Evolutionary conservation across 1,140 invertebrate genomes (phyloP).

Genomic region (Calephelis virginiensis): DNA sequence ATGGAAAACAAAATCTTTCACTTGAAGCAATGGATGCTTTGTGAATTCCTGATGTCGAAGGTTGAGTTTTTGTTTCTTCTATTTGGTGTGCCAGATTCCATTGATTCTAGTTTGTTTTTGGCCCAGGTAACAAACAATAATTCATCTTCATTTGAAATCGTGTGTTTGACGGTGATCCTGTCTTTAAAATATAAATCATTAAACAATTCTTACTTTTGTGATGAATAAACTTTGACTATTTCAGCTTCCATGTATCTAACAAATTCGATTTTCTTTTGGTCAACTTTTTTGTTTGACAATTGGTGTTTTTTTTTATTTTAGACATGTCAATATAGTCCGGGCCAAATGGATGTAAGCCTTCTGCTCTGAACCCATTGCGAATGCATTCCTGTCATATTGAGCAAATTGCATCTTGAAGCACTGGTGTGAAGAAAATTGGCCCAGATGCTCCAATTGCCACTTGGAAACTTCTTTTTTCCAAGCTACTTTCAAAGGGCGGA

Average conservation of each 20-base stretch:
- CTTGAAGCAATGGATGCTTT: neutral
- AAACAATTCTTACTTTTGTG: neutral
- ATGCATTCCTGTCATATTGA: conserved; percentile 6
- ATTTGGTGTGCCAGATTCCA: conserved; percentile 1
- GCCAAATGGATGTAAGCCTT: conserved; percentile 5
- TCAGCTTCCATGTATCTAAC: neutral
- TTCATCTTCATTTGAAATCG: neutral
- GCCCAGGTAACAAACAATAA: neutral
- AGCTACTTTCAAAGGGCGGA: conserved; percentile 48
- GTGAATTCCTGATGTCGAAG: neutral
- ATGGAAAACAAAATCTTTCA: neutral
- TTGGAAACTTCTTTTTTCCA: conserved; percentile 23
- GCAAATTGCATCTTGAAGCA: neutral
- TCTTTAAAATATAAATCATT: neutral
- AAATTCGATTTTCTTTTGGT: neutral
- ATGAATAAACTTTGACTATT: neutral
- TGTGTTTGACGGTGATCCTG: neutral
- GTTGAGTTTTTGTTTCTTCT: neutral
- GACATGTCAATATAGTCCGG: neutral
- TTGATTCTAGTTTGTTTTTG: neutral
- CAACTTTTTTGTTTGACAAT: neutral
- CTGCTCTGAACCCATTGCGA: conserved; percentile 20
- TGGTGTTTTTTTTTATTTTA: neutral
- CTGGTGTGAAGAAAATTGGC: neutral
- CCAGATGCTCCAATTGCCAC: neutral